Evolutionary conservation across 2,113 vertebrate species (phyloP), one percentile per base, ranked within the genome.

Genomic region (Canis aureus): DNA sequence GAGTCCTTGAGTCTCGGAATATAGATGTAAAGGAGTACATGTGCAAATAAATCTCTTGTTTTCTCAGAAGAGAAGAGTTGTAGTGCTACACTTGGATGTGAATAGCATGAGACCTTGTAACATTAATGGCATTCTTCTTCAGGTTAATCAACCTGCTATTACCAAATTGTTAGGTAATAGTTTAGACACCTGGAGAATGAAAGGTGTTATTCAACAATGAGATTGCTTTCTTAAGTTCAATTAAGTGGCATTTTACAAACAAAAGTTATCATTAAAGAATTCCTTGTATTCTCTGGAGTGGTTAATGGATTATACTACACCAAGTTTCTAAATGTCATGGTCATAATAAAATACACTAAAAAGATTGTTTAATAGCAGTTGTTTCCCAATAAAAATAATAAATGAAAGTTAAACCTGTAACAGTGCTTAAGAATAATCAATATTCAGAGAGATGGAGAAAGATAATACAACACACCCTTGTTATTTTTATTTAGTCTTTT

Each of bases 141-240:
- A 89, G 60, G 73, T 67, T 91, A 57, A 60, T 76, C 53, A 94
- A 78, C 64, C 13, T 74, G 27, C 13, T 96, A 74, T 92, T 91
- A 78, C 57, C 49, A 20, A 78, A 85, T 62, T 84, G 59, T 53
- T 73, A 95, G 11, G n/a, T 95, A 96, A 95, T 64, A 76, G 0
- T 1, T 60, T 35, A 57, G 12, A 20, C 55, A 94, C 23, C 74
- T 83, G 69, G 23, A 96, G 22, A 64, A n/a, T 67, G 17, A 96
- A 32, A 57, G 82, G 15, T 43, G 83, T 53, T 60, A 96, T 0
- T 73, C 20, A 94, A 83, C 73, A 96, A 43, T 60, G 51, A 55
- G n/a, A 95, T 38, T 96, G 81, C 43, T 95, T 5, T 67, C 87
- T 80, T 81, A 80, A 73, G 29, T 95, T 95, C 62, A 35, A 4